Base-by-base conservation (phyloP, 1,140 invertebrate genomes). In the Thaumetopoea pityocampa region DNA sequence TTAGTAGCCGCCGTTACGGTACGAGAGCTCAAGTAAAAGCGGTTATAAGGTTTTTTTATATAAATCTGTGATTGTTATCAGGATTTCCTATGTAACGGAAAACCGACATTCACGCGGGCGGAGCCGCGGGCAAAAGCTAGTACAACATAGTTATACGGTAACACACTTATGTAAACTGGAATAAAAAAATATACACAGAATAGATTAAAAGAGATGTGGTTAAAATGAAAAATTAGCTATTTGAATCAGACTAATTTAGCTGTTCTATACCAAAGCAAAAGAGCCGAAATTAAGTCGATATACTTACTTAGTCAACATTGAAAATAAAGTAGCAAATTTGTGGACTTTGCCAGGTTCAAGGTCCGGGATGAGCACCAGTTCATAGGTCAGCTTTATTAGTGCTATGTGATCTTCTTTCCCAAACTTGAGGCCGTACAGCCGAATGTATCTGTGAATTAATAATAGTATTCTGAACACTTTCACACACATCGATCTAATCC, bases 401-500 rank as follows among this genome's bases (percentile, higher is more conserved):
- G 87, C 70, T 11, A 98, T 88, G 69, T 98, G 96, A 74, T 98
- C 96, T 59, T 94, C 91, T 82, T 97, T 98, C 1, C 91, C 91
- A 81, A 98, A 97, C 64, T 94, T 94, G 46, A 92, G 72, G 6
- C 94, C 94, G 87, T 96, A 96, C 12, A 96, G 79, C 55, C 90
- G 88, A 16, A 96, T 90, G 63, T 95, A 97, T 59, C 92, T 93
- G 63, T 47, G 88, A 61, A 54, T 33, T 33, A 46, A 40, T 50
- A 30, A 36, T 10, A 27, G 12, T 22, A 9, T 7, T 33, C 26
- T 15, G 41, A 19, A 36, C n/a, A 20, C 3, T 30, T 18, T 6
- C 5, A n/a, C 9, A 4, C 16, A 5, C 9, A 4, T 9, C 2
- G 3, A 29, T 14, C 7, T 7, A 14, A 28, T 6, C 1, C 26